A percentile compares a stretch with the other conserved stretches of the same genome.
These are phyloP conservation scores for Cyrtorhinus lividipennis DNA, from an alignment of 1,140 invertebrate genomes.

Conservation along the genomic window DNA sequence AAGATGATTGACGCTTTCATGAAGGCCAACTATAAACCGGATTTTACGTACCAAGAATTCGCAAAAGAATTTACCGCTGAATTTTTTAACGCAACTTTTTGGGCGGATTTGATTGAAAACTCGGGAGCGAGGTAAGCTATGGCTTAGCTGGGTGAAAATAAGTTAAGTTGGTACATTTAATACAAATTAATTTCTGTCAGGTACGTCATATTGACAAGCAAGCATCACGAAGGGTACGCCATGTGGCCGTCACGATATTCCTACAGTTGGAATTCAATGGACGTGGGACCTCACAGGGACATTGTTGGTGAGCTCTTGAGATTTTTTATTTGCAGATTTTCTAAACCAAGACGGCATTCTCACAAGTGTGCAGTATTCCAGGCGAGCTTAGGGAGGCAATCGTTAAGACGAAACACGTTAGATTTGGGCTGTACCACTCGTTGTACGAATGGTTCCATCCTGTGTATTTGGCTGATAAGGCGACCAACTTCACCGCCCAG, in stretches of 20 bases:
- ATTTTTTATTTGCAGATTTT: background rate
- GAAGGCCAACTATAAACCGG: slow-evolving; percentile 58
- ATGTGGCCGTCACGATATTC: slow-evolving; percentile 74
- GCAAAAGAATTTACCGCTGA: slow-evolving; percentile 64
- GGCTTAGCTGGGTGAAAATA: too few relatives aligned
- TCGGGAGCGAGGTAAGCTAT: slow-evolving; percentile 57
- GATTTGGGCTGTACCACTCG: slow-evolving; percentile 80
- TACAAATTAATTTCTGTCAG: slow-evolving; percentile 31
- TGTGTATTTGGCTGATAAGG: slow-evolving; percentile 59
- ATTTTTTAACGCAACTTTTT: slow-evolving; percentile 61
- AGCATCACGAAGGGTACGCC: slow-evolving; percentile 88
- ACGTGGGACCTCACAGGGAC: slow-evolving; percentile 71
- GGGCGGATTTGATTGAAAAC: slow-evolving; percentile 56
- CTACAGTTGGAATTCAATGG: slow-evolving; percentile 80
- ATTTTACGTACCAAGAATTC: slow-evolving; percentile 76
- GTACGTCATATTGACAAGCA: slow-evolving; percentile 80
- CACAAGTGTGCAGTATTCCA: slow-evolving; percentile 26
- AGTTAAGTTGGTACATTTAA: slow-evolving; percentile 12
- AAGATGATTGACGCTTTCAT: slow-evolving; percentile 41
- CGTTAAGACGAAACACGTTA: slow-evolving; percentile 41
- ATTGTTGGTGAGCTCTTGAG: slow-evolving; percentile 47
- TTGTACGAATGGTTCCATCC: slow-evolving; percentile 87
- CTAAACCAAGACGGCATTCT: background rate
- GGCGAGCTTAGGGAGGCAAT: slow-evolving; percentile 59
- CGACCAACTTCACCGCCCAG: slow-evolving; percentile 45